Evolutionary conservation across 1,140 invertebrate genomes (phyloP), one percentile per base, ranked within the genome.

Genomic region (Heliconius hermathena): DNA sequence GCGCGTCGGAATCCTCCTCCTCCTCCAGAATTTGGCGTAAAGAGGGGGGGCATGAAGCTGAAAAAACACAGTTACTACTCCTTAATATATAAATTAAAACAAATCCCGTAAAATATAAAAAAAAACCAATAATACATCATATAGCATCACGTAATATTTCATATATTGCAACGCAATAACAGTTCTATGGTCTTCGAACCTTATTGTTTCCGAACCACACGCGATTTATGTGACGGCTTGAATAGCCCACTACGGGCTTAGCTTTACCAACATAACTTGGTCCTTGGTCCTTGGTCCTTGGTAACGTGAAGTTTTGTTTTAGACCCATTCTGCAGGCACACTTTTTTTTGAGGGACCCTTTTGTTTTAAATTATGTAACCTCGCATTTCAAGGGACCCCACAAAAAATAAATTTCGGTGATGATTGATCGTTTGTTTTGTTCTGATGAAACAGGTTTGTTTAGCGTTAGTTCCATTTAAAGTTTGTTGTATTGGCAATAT

Each of bases 281-380:
- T 84, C 78, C 78, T 33, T 33, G 33, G 33, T 36, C 33, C 33
- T 36, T 36, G 41, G 41, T 46, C 41, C 41, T 46, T 46, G 13
- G 84, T 83, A 16, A 46, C 41, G 13, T 77, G 89, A 89, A 84
- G 82, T 90, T 91, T 90, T 93, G 88, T 91, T 90, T 87, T 85
- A 83, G 81, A 78, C 84, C 84, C 84, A 90, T 86, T 88, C 87
- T 82, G 83, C 85, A 83, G 85, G 86, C 84, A 84, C 78, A 77
- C 76, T 91, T 89, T 91, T 89, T 92, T 91, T 93, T 89, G 77
- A 80, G 78, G 81, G 83, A 85, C 84, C 89, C 87, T 90, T 91
- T 91, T 89, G 89, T 91, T 90, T 88, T 92, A 90, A 91, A 90
- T 93, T 91, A 91, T 90, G 87, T 91, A 91, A 90, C 87, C 80